These are phyloP conservation scores for Sciurus vulgaris DNA, from an alignment of 2,797 vertebrate genomes.

Conservation along the genomic window DNA sequence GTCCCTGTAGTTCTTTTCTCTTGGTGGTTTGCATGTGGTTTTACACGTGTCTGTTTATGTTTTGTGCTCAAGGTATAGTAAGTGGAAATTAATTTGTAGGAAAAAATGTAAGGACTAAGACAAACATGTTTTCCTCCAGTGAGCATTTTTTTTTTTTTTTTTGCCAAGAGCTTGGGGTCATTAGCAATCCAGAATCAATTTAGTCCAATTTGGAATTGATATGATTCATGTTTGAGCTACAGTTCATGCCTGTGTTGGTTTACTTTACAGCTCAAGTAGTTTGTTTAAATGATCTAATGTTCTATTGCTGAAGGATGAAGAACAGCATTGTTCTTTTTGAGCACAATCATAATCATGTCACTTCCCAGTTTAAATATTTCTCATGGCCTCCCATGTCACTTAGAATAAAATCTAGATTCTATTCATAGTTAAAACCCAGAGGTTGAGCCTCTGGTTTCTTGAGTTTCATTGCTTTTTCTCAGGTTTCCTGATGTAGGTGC, in stretches of 20 bases:
- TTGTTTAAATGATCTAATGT: neutral
- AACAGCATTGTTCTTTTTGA: neutral
- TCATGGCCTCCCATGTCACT: neutral
- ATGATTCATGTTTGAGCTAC: neutral
- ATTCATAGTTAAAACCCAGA: neutral
- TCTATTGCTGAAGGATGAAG: neutral
- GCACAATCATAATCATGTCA: neutral
- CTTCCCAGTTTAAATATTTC: neutral
- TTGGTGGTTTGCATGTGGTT: neutral
- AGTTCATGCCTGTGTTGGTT: neutral
- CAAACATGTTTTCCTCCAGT: neutral
- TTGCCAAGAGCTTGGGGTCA: neutral
- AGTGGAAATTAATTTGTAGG: neutral
- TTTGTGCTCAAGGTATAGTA: neutral
- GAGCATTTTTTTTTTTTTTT: neutral
- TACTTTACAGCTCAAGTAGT: neutral
- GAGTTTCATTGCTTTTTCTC: neutral
- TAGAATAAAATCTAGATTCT: slow-evolving; percentile 26
- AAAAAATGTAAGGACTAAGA: neutral
- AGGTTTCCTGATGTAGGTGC: neutral
- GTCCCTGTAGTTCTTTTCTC: neutral
- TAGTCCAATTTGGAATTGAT: neutral
- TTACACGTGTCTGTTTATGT: neutral
- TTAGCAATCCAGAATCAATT: neutral
- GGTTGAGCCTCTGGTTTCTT: neutral